A percentile compares a stretch with the other conserved stretches of the same genome.
These are phyloP conservation scores for Sminthurinus aureus DNA, from an alignment of 2,888 invertebrate genomes.

Conservation along the genomic window DNA sequence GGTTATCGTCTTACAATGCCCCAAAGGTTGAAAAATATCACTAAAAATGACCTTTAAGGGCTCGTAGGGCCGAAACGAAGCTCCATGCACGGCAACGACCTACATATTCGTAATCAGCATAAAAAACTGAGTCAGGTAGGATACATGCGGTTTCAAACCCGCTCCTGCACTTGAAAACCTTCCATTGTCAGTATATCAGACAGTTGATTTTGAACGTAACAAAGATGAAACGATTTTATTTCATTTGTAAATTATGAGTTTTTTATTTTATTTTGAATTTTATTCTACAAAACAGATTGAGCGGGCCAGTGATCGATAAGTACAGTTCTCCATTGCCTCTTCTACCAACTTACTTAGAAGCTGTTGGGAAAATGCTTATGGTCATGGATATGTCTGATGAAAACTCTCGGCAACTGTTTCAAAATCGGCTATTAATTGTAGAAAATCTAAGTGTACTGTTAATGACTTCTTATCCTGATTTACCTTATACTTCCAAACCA, in stretches of 20 bases:
- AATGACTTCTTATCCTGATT: conserved; percentile 50
- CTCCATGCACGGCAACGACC: too few species aligned
- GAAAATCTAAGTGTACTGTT: conserved; percentile 48
- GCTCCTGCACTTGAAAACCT: too few species aligned
- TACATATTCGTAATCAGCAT: too few species aligned
- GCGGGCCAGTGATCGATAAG: conserved; percentile 50
- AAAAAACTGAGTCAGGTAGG: too few species aligned
- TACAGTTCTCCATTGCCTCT: conserved; percentile 47
- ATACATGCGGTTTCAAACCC: too few species aligned
- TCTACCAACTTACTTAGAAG: conserved; percentile 54
- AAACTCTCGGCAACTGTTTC: conserved; percentile 31
- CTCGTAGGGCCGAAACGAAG: too few species aligned
- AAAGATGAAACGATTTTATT: background rate
- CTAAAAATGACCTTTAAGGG: too few species aligned
- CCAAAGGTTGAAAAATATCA: too few species aligned
- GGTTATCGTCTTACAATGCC: too few species aligned
- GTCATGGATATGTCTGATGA: conserved; percentile 39
- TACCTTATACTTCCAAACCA: conserved; percentile 44
- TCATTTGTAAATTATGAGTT: background rate
- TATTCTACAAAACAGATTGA: too few species aligned
- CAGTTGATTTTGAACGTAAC: too few species aligned
- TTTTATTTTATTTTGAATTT: background rate
- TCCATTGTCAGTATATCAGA: too few species aligned
- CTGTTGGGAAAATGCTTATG: conserved; percentile 48
- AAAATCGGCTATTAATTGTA: conserved; percentile 43